Evolutionary conservation across 2,113 vertebrate genomes (phyloP).

Genomic region (Sturnus vulgaris): DNA sequence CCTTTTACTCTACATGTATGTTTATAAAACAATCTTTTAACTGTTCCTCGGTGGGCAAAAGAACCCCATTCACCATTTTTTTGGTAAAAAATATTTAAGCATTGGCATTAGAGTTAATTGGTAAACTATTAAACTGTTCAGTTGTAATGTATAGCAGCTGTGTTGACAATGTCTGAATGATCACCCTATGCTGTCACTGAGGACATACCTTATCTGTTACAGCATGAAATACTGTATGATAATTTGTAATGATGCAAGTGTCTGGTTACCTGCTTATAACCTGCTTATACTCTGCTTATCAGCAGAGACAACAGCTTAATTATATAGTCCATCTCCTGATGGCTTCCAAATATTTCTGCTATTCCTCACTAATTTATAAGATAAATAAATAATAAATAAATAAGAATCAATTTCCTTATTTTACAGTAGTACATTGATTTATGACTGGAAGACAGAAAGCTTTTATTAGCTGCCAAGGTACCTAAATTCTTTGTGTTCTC

Average conservation of each 20-base stretch:
- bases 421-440: background rate
- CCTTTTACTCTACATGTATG: background rate
- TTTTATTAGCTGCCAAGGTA: background rate
- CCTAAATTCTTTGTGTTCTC: background rate
- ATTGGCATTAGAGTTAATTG: conserved; percentile 18
- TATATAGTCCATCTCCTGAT: conserved; percentile 3
- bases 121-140: conserved; percentile 48
- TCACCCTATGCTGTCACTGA: background rate
- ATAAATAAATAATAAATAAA: background rate
- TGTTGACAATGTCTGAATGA: background rate
- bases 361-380: background rate
- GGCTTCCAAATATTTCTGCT: background rate
- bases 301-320: conserved; percentile 41
- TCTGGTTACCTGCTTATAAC: conserved; percentile 54
- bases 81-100: conserved; percentile 20
- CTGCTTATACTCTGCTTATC: background rate
- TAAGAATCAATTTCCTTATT: background rate
- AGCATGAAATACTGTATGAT: background rate
- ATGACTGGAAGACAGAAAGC: background rate
- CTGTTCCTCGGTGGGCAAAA: background rate
- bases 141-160: conserved; percentile 23
- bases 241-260: background rate
- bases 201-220: background rate
- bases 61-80: background rate
- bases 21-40: background rate